phyloP scores from a whole-genome alignment of 2,888 invertebrate genomes.

The Eucera pruinosa region DNA sequence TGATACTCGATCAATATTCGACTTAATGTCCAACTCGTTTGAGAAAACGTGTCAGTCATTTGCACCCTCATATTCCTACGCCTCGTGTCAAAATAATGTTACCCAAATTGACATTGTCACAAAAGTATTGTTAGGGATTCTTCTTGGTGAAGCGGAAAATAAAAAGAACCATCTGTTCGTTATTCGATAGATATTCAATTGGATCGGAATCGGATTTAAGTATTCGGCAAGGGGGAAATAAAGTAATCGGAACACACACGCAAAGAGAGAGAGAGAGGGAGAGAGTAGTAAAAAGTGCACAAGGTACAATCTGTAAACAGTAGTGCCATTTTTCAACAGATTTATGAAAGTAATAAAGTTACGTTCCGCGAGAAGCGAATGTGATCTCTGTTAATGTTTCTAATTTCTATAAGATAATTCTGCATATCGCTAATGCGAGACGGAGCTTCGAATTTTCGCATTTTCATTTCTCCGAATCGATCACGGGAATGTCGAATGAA shows the following conservation, averaged over 20 bases:
- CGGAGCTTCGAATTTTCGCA: not conserved
- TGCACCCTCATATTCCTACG: constrained; percentile 61
- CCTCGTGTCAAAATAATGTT: constrained; percentile 48
- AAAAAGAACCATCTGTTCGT: constrained; percentile 1
- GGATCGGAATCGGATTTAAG: constrained; percentile 1
- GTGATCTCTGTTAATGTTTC: constrained; percentile 63
- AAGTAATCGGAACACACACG: not conserved
- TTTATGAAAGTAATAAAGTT: constrained; percentile 70
- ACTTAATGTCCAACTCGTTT: not conserved
- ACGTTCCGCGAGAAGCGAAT: constrained; percentile 59
- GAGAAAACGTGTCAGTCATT: constrained; percentile 58
- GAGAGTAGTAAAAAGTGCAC: constrained; percentile 42
- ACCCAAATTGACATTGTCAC: too few species aligned
- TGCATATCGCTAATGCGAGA: constrained; percentile 53
- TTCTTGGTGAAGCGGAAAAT: too few species aligned
- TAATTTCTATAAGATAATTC: constrained; percentile 66
- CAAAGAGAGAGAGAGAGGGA: not conserved
- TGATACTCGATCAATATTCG: not conserved
- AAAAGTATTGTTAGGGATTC: constrained; percentile 20
- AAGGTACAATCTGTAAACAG: constrained; percentile 55
- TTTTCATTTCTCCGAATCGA: not conserved
- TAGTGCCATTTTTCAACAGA: constrained; percentile 67
- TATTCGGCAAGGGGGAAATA: not conserved
- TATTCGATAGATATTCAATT: constrained; percentile 11
- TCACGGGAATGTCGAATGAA: too few species aligned